Base-by-base conservation (phyloP, 2,113 vertebrate genomes). In the Oceanodroma tethys region DNA sequence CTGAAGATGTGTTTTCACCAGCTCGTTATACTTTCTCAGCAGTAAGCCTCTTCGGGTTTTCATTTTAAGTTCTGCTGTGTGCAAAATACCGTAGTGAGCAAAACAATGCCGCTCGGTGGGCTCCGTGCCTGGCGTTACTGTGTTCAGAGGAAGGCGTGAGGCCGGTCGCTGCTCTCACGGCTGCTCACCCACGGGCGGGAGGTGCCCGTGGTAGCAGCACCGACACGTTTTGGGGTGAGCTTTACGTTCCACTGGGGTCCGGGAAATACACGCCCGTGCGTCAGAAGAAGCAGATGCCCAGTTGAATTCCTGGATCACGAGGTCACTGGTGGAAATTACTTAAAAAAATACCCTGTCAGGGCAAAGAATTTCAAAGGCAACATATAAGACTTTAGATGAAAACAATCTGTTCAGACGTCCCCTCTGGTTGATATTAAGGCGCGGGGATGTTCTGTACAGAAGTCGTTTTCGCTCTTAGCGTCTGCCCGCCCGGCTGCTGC, bases 191-290 rank as follows among this genome's bases (percentile, higher is more conserved):
- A 1, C 30, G 65, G 23, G 5, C 65, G 9, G 52, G 40, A 60
- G 55, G 27, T 74, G 45, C 30, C 76, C 12, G 8, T 22, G 7
- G 25, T 3, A 40, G 55, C 48, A 7, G 36, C 52, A 16, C 19
- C 4, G 52, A 5, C 56, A 10, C 16, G 0, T 26, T 86, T 80
- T 7, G 58, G 19, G 43, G 22, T 42, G n/a, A 50, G n/a, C 22
- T 66, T 58, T 34, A 1, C 5, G 1, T 32, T 45, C 32, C 30
- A 0, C 13, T 1, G 18, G 18, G 7, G 3, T 4, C 32, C 0
- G 10, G 30, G 63, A 55, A 83, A 43, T 6, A 10, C 3, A 2
- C 0, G 13, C 17, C 43, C 1, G 0, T 14, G 25, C 34, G 73
- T 55, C 10, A 45, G 60, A 43, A 60, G 12, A 29, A 79, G 58